phyloP scores from a whole-genome alignment of 2,113 vertebrate genomes.

The Indri indri region DNA sequence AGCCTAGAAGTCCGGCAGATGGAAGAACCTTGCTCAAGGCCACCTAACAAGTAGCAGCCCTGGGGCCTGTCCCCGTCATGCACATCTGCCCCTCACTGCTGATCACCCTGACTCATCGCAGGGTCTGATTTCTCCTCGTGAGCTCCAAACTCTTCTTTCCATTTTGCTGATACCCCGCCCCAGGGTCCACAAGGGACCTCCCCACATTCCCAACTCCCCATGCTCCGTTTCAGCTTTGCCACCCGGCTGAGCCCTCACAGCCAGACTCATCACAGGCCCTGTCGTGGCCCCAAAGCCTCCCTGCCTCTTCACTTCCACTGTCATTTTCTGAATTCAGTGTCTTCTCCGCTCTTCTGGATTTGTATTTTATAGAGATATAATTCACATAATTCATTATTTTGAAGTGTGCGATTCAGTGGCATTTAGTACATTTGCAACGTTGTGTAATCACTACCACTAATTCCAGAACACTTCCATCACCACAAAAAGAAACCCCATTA shows the following conservation, averaged over 20 bases:
- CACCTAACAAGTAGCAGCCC: not conserved
- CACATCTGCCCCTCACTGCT: not conserved
- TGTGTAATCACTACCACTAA: not conserved
- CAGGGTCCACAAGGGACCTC: not conserved
- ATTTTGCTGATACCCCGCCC: not conserved
- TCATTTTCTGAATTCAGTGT: not conserved
- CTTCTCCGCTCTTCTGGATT: not conserved
- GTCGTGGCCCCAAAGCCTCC: not conserved
- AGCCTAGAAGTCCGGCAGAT: not conserved
- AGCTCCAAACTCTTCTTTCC: not conserved
- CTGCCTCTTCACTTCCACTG: not conserved
- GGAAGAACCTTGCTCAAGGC: not conserved
- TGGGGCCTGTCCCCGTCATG: not conserved
- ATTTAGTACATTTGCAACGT: not conserved
- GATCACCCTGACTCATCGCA: not conserved
- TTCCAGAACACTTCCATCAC: not conserved
- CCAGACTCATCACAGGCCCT: not conserved
- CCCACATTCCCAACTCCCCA: rapidly evolving
- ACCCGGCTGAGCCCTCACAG: not conserved
- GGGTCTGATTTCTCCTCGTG: not conserved
- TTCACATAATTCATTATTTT: not conserved
- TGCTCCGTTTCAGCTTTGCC: not conserved
- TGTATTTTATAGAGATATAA: not conserved
- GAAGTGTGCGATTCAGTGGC: not conserved
- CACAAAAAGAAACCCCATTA: not conserved